Conservation (phyloP, 2,797 vertebrate genomes). For the Bradypodion pumilum region DNA sequence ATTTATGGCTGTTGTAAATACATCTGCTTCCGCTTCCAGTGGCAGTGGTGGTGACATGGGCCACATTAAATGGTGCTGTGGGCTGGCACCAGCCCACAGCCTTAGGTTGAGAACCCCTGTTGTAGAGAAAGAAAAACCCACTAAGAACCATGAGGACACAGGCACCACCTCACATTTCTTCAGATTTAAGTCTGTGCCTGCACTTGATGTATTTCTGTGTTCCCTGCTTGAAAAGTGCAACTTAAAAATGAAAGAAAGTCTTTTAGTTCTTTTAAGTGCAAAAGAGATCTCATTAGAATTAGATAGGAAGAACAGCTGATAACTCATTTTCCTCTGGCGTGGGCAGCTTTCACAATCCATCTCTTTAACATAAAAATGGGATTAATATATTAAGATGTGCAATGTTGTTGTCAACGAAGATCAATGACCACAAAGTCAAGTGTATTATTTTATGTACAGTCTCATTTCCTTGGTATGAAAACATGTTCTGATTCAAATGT, state of each 20-base stretch:
- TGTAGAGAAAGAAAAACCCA: not conserved
- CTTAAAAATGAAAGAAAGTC: not conserved
- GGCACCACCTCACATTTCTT: not conserved
- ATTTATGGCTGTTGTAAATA: no score
- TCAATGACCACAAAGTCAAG: not conserved
- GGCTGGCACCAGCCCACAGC: no score
- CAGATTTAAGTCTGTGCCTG: not conserved
- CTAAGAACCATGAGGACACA: not conserved
- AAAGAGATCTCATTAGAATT: not conserved
- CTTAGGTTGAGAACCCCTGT: no score
- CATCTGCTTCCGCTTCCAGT: no score
- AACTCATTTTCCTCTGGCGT: conserved; percentile 2
- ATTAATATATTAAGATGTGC: not conserved
- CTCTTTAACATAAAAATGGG: not conserved
- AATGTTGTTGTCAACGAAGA: accelerated
- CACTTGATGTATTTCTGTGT: not conserved
- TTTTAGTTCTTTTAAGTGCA: not conserved
- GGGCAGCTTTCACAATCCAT: not conserved
- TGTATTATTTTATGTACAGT: not conserved
- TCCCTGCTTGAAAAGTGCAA: not conserved
- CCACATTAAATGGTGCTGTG: no score
- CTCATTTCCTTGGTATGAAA: not conserved
- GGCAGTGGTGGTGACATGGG: no score
- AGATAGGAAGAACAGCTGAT: not conserved
- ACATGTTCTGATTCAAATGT: not conserved